Base-by-base conservation (phyloP, 1,140 invertebrate genomes). In the Tetranychus cinnabarinus region DNA sequence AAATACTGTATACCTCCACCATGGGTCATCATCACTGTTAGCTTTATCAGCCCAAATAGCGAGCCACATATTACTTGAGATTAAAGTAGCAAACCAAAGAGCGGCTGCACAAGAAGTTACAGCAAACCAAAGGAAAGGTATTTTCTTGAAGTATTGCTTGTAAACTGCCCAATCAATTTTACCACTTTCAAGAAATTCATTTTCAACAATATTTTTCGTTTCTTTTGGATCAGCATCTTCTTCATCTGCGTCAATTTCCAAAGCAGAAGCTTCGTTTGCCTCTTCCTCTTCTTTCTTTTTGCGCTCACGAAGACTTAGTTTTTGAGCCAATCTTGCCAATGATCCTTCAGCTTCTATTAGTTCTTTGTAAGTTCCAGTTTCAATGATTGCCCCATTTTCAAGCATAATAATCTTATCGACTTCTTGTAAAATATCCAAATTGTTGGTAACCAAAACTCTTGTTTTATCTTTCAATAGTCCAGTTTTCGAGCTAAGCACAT, bases 91-190 rank as follows among this genome's bases (percentile, higher is more conserved):
- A 64, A 4, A 61, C 48, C 47, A 67, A 42, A 42, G 52, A 1
- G 68, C 12, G 46, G 67, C 62, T 33, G 61, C 15, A 46, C 5
- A 42, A 42, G 39, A 5, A 5, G 39, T 42, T 5, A 42, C 10
- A 42, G 8, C 45, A 15, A 66, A 39, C 59, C 59, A 67, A 12
- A 61, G 34, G 12, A 60, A 60, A 31, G 65, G 59, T 34, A 68
- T 59, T 31, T 66, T 58, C 39, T 65, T 64, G 31, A 68, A 66
- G 61, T 69, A 68, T 15, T 78, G 82, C 63, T 83, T 77, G 74
- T 95, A 96, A 1, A 96, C 88, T 62, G 76, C 71, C 77, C 83
- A 82, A 77, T 89, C 88, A 0, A 90, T 88, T 71, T 85, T 86
- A 65, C 88, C 88, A 10, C 85, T 91, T 79, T 92, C 85, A 0